phyloP scores from a whole-genome alignment of 2,797 vertebrate species.

The Enteromius paludinosus region DNA sequence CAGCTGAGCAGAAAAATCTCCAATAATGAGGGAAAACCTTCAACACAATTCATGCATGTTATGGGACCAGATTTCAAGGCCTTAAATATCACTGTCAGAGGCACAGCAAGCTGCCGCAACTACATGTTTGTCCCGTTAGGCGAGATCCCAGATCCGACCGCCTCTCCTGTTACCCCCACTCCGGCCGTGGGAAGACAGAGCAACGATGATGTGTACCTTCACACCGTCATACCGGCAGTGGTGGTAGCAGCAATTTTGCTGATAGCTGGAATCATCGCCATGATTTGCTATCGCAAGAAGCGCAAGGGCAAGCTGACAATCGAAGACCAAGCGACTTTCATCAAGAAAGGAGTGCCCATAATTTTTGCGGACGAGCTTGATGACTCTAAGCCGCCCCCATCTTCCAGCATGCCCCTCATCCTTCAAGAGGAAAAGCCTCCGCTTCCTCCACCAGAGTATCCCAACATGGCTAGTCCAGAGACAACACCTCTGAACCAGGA shows the following conservation, averaged over 20 bases:
- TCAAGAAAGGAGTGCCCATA: slow-evolving; percentile 97
- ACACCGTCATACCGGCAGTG: slow-evolving; percentile 96
- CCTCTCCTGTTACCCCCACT: slow-evolving; percentile 75
- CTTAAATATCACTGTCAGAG: slow-evolving; percentile 80
- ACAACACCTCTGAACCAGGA: slow-evolving; percentile 95
- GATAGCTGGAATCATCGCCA: slow-evolving; percentile 93
- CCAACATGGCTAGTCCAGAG: slow-evolving; percentile 91
- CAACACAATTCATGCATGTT: slow-evolving; percentile 73
- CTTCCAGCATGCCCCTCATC: slow-evolving; percentile 96
- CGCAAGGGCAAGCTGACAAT: slow-evolving; percentile 96
- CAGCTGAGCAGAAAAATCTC: slow-evolving; percentile 85
- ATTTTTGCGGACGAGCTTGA: slow-evolving; percentile 97
- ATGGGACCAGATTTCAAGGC: slow-evolving; percentile 92
- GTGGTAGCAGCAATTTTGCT: slow-evolving; percentile 94
- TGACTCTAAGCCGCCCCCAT: slow-evolving; percentile 94
- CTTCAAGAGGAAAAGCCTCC: slow-evolving; percentile 98
- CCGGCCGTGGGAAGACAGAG: slow-evolving; percentile 87
- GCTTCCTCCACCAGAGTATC: slow-evolving; percentile 93
- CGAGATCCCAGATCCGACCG: slow-evolving; percentile 71
- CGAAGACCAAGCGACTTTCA: slow-evolving; percentile 98
- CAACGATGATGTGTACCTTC: slow-evolving; percentile 93
- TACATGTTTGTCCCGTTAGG: slow-evolving; percentile 85
- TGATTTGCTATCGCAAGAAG: slow-evolving; percentile 98
- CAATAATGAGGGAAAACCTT: slow-evolving; percentile 78
- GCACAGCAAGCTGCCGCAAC: slow-evolving; percentile 84